Conservation (phyloP, 2,888 invertebrate genomes). For the Homarus gammarus region DNA sequence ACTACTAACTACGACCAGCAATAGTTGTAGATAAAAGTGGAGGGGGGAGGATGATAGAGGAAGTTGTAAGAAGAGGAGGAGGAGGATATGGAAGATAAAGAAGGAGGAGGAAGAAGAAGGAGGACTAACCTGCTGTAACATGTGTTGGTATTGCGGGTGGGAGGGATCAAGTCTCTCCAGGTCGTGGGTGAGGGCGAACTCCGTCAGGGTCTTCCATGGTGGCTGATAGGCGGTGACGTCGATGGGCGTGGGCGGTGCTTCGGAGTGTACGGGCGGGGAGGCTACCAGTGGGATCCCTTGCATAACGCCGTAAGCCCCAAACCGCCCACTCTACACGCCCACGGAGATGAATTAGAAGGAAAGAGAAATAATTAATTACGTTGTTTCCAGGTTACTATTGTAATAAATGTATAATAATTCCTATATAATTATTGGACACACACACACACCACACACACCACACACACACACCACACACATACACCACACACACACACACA, state of each 20-base stretch:
- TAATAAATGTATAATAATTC: not conserved
- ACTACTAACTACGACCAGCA: too few relatives aligned
- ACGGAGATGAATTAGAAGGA: not conserved
- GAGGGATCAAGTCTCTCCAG: conserved; percentile 91
- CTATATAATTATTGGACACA: not conserved
- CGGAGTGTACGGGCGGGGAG: conserved; percentile 85
- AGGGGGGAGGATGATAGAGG: too few relatives aligned
- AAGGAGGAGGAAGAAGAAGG: too few relatives aligned
- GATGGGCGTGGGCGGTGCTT: conserved; percentile 89
- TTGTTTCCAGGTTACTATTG: too few relatives aligned
- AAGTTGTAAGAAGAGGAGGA: too few relatives aligned
- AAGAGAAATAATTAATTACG: not conserved
- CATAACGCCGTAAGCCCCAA: conserved; percentile 95
- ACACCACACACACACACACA: too few relatives aligned
- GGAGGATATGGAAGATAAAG: too few relatives aligned
- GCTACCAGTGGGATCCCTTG: conserved; percentile 99
- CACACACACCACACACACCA: not conserved
- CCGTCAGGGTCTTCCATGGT: conserved; percentile 97
- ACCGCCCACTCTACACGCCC: conserved; percentile 89
- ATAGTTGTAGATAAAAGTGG: too few relatives aligned
- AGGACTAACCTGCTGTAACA: conserved; percentile 91
- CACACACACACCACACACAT: too few relatives aligned
- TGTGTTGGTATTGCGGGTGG: conserved; percentile 95
- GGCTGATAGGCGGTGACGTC: conserved; percentile 97
- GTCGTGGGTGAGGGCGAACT: conserved; percentile 96